phyloP scores from a whole-genome alignment of 2,113 vertebrate species.

The Saccopteryx leptura region DNA sequence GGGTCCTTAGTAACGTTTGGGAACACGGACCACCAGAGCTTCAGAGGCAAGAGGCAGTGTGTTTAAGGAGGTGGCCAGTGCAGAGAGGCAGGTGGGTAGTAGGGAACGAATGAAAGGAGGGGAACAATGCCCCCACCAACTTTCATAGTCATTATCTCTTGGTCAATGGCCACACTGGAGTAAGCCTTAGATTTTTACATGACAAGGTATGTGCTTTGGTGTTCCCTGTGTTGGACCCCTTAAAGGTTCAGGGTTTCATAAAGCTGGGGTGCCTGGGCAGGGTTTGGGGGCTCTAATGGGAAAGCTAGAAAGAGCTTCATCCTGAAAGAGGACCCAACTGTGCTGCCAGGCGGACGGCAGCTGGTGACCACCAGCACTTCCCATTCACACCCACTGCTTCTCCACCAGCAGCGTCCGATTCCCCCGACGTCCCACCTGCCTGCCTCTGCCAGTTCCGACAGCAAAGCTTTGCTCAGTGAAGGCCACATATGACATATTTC shows the following conservation, averaged over 20 bases:
- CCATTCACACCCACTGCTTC: rapidly evolving
- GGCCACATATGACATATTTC: not conserved
- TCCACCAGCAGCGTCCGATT: not conserved
- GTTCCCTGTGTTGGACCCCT: not conserved
- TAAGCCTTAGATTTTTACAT: not conserved
- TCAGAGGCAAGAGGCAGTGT: not conserved
- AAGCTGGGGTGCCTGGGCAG: not conserved
- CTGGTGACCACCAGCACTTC: not conserved
- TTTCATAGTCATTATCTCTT: not conserved
- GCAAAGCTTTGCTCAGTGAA: not conserved
- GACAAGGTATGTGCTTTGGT: not conserved
- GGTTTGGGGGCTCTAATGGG: not conserved
- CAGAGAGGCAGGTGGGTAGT: not conserved
- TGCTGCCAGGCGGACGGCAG: rapidly evolving
- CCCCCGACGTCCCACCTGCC: not conserved
- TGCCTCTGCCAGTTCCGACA: not conserved
- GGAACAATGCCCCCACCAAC: not conserved
- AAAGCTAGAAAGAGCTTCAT: not conserved
- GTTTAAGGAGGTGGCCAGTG: not conserved
- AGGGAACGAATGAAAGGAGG: not conserved
- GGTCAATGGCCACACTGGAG: not conserved
- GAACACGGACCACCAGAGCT: not conserved
- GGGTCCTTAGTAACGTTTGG: not conserved
- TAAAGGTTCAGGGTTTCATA: not conserved
- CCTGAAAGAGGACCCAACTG: not conserved